Base-by-base conservation (phyloP, 2,113 vertebrate species). In the Tor tambroides region DNA sequence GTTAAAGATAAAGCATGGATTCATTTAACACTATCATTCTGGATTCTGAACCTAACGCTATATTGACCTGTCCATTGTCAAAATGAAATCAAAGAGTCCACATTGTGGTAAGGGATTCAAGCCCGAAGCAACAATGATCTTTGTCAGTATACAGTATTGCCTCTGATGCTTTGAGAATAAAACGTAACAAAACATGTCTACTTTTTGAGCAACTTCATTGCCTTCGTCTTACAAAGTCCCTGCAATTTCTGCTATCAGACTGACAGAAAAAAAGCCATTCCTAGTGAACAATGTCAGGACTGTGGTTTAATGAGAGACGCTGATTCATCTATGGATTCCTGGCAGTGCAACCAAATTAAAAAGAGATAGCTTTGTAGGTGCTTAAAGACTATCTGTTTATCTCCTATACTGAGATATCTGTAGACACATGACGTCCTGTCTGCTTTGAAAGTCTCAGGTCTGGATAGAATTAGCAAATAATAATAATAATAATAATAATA, bases 301-400 rank as follows among this genome's bases (percentile, higher is more conserved):
- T 49, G 59, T 7, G 80, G 41, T 56, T 72, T 84, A 84, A 84
- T 84, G 81, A 72, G 81, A 83, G n/a, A 54, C 5, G 17, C 80
- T 49, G 80, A 67, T 32, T 83, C 61, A 49, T 83, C 80, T 71
- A 51, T 69, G 43, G 81, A 71, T 71, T 71, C 85, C 49, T 86
- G 30, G 61, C 63, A 80, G 63, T 71, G 38, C 19, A 75, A 75
- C 38, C 43, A 80, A 86, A 79, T 30, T 82, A 83, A 82, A 72
- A 59, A 76, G 65, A 81, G 84, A 80, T 74, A 72, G 63, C 61
- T 86, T 86, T 80, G 63, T 72, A 51, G 41, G 80, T 69, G 61
- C 41, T 69, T 69, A 83, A 83, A 69, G 41, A 69, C n/a, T 82
- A 82, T 82, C 80, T 30, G 80, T 67, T 82, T 69, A 81, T 81